phyloP scores from a whole-genome alignment of 1,140 invertebrate species.

The Apis mellifera region Amel_HAv3.1 CM009934.2:12998501-12999000 shows the following conservation, averaged over 20 bases:
- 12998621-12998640: conserved; percentile 62
- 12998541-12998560: conserved; percentile 69
- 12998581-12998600: conserved; percentile 76
- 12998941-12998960: too few relatives aligned
- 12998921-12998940: background rate
- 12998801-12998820: background rate
- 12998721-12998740: background rate
- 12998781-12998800: background rate
- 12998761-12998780: too few relatives aligned
- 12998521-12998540: conserved; percentile 73
- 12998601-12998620: conserved; percentile 77
- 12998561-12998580: conserved; percentile 43
- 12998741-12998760: background rate
- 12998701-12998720: too few relatives aligned
- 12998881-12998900: too few relatives aligned
- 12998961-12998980: background rate
- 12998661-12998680: background rate
- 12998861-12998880: conserved; percentile 14
- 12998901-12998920: conserved; percentile 13
- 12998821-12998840: conserved; percentile 4
- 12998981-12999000: conserved; percentile 78
- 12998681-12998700: too few relatives aligned
- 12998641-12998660: conserved; percentile 61
- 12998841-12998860: background rate
- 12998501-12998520: conserved; percentile 69